Evolutionary conservation across 2,888 invertebrate species (phyloP), one percentile per base, ranked within the genome.

Genomic region (Lasioglossum leucozonium): DNA sequence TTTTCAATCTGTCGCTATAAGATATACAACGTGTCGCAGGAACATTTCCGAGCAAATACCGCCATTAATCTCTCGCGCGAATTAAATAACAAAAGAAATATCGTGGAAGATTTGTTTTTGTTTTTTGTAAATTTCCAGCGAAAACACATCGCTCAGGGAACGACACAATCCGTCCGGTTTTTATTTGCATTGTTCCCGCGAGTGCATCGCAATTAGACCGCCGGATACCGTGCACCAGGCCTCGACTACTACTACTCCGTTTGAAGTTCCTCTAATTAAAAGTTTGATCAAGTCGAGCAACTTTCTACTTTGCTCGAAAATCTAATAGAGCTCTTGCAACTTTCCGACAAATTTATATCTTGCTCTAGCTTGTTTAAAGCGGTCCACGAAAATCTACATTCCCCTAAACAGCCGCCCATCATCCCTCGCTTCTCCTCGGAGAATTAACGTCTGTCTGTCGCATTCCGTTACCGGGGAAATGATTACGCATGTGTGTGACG

Each of bases 1-100:
- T 85, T 85, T 80, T 77, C 71, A 42, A 51, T 71, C 58, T 62
- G 47, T 34, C 77, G 69, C 58, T 58, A 16, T 62, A 51, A 82
- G 37, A 69, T 44, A 30, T 34, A 42, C 55, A 73, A 40, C 69
- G 69, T 69, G 69, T 40, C 40, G n/a, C 40, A 4, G 40, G 2
- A 69, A n/a, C 11, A n/a, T 40, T 22, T n/a, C 4, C 4, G n/a
- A n/a, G n/a, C n/a, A 26, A 69, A 69, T 40, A 69, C 22, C 40
- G 40, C 40, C 40, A 40, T 69, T 40, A n/a, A 69, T 69, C 40
- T 69, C n/a, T 0, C 13, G 40, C n/a, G 40, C 44, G 11, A 69
- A 69, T 67, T 37, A 37, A 67, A 67, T 22, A n/a, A 16, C 55
- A 26, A 40, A 37, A 40, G 40, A 30, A 22, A 11, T 42, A 30